Evolutionary conservation across 2,797 vertebrate species (phyloP).

Genomic region (Antennarius maculatus): DNA sequence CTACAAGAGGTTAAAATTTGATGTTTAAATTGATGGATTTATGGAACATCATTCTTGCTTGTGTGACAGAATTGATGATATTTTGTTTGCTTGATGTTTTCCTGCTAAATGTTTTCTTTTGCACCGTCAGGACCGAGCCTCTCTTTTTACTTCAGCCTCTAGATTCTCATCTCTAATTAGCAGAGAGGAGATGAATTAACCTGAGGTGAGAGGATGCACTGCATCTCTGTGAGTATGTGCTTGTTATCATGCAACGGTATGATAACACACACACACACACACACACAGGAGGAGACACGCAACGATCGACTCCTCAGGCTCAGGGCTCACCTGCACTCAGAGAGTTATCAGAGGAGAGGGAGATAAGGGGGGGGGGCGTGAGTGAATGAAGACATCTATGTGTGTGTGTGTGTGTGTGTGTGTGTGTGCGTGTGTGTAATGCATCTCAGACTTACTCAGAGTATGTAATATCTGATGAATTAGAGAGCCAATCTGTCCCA

Average conservation of each 20-base stretch:
- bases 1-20: too few relatives aligned
- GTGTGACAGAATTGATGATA: too few relatives aligned
- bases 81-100: too few relatives aligned
- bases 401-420: conserved; percentile 5
- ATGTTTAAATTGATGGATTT: too few relatives aligned
- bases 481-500: conserved; percentile 34
- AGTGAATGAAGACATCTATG: conserved; percentile 19
- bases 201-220: conserved; percentile 31
- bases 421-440: background rate
- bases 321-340: conserved; percentile 60
- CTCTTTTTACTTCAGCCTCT: conserved; percentile 29
- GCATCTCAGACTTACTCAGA: background rate
- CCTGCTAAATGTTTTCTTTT: too few relatives aligned
- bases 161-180: conserved; percentile 70
- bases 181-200: conserved; percentile 44
- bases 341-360: conserved; percentile 54
- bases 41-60: too few relatives aligned
- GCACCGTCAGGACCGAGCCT: conserved; percentile 4
- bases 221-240: conserved; percentile 29
- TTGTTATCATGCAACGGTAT: conserved; percentile 25
- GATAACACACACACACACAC: conserved; percentile 1
- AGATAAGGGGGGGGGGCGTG: conserved; percentile 16
- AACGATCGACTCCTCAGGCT: conserved; percentile 38
- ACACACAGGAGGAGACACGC: conserved; percentile 8
- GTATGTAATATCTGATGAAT: conserved; percentile 25